Evolutionary conservation across 2,888 invertebrate species (phyloP), one percentile per base, ranked within the genome.

Genomic region (Sympetrum striolatum): DNA sequence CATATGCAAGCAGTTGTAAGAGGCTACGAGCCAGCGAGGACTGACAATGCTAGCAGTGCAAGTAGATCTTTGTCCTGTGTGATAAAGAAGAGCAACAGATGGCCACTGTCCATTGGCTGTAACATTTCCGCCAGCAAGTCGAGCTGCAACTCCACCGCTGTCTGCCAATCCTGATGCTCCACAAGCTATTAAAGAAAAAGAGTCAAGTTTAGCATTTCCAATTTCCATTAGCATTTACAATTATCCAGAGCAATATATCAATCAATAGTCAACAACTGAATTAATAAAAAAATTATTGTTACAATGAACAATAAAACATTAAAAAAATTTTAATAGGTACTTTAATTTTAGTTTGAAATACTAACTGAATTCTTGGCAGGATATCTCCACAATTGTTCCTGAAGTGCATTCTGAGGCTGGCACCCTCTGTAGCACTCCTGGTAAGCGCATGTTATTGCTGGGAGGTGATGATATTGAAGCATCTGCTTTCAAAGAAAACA

Each of bases 321-420:
- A 53, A 5, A 15, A 53, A 53, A 8, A 3, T 53, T 53, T 53
- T 18, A 53, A 53, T 18, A 18, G 4, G 6, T 10, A 8, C 6
- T 18, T 53, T 53, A 1, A 18, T 53, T 53, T 53, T 18, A 25
- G 10, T 22, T 31, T 73, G 31, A 73, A 31, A 31, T 91, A 93
- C 94, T 94, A 93, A 95, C 95, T 93, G 92, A 94, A 95, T 92
- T 95, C 95, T 92, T 95, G 94, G 92, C 96, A 96, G n/a, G 94
- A 94, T 25, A 96, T 92, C 90, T 95, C 94, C 0, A 95, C 94
- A 58, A 95, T 92, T 90, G 93, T 93, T 73, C 93, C 93, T 86
- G 94, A 94, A 81, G 94, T 93, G 92, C 95, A 95, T 48, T 93
- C 93, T 22, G 93, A 93, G 79, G 93, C 44, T 1, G 91, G 37